Evolutionary conservation across 2,888 invertebrate genomes (phyloP).

Genomic region (Ryuthela nishihirai): DNA sequence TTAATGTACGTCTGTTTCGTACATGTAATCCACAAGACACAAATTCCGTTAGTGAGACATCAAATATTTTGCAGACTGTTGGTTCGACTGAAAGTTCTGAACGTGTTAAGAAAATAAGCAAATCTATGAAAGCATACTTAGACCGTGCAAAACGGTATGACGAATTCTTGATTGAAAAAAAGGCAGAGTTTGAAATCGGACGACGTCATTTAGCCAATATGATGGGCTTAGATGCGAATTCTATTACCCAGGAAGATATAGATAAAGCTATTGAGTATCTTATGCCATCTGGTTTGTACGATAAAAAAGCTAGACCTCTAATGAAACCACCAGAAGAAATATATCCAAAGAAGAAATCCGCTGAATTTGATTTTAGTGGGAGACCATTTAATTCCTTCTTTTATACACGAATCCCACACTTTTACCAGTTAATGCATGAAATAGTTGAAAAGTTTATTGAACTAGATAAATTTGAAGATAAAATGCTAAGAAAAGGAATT

Average conservation of each 20-base stretch:
- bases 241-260: slow-evolving; percentile 80
- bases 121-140: slow-evolving; percentile 85
- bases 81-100: too few species aligned
- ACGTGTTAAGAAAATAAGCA: slow-evolving; percentile 63
- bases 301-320: slow-evolving; percentile 76
- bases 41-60: too few species aligned
- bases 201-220: slow-evolving; percentile 95
- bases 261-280: slow-evolving; percentile 85
- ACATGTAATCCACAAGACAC: too few species aligned
- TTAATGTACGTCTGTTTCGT: too few species aligned
- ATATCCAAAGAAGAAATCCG: slow-evolving; percentile 75
- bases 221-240: slow-evolving; percentile 92
- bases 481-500: slow-evolving; percentile 61
- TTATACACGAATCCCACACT: slow-evolving; percentile 85
- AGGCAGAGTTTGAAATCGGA: slow-evolving; percentile 80
- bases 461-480: slow-evolving; percentile 67
- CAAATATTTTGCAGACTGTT: too few species aligned
- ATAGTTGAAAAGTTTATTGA: slow-evolving; percentile 65
- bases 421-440: slow-evolving; percentile 72
- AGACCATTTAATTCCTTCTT: slow-evolving; percentile 87
- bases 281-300: slow-evolving; percentile 91
- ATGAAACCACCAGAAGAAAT: slow-evolving; percentile 86
- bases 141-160: slow-evolving; percentile 76
- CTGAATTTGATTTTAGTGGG: slow-evolving; percentile 85
- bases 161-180: slow-evolving; percentile 74